Evolutionary conservation across 2,113 vertebrate genomes (phyloP).

Genomic region (Forbesichthys agassizii): DNA sequence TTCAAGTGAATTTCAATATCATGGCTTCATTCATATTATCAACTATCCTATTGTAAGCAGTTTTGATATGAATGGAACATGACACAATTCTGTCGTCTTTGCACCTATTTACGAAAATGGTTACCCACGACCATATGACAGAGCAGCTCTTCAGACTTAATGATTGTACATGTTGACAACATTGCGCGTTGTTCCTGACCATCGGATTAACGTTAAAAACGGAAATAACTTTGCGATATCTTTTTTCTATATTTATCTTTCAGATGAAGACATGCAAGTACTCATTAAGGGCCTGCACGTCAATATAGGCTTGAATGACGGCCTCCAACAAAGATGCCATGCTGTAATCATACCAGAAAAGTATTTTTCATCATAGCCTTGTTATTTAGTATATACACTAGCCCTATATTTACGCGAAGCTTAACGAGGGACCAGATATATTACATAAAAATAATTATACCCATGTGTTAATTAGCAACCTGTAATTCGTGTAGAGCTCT

Average conservation of each 20-base stretch:
- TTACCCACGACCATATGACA: no score
- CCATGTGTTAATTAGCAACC: no score
- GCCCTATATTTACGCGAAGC: neutral
- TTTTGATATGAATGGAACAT: no score
- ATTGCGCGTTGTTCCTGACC: neutral
- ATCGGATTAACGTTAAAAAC: neutral
- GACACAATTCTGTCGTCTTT: no score
- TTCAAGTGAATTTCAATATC: no score
- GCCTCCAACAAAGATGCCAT: constrained; percentile 57
- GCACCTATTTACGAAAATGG: no score
- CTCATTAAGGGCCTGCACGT: constrained; percentile 37
- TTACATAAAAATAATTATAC: no score
- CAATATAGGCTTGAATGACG: constrained; percentile 39
- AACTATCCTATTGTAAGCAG: no score
- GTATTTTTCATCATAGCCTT: constrained; percentile 31
- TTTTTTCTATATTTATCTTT: neutral
- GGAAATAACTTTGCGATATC: neutral
- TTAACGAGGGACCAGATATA: neutral
- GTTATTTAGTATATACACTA: constrained; percentile 22
- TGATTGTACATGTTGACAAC: neutral
- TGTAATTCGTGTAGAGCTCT: no score
- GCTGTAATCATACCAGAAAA: constrained; percentile 40
- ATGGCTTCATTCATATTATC: no score
- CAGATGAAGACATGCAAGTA: constrained; percentile 22
- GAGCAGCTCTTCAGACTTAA: no score